A percentile compares a stretch with the other conserved stretches of the same genome.
These are phyloP conservation scores for Ephialtes manifestator DNA, from an alignment of 2,888 invertebrate species.

Conservation along the genomic window DNA sequence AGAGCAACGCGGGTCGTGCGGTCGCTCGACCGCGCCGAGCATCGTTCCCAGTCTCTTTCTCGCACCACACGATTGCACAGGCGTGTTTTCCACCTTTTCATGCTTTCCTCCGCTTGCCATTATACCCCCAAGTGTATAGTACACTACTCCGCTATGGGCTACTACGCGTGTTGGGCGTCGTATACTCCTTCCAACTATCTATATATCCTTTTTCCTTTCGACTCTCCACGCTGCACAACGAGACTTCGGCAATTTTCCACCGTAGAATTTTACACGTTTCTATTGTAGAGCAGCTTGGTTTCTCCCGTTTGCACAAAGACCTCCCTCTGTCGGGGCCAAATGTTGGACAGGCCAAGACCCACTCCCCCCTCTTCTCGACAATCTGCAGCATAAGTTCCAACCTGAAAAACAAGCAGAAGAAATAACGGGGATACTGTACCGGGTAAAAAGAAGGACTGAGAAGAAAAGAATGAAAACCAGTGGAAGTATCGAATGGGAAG, in stretches of 20 bases:
- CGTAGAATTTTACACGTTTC: slow-evolving; percentile 58
- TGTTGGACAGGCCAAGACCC: background rate
- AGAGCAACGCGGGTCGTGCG: slow-evolving; percentile 58
- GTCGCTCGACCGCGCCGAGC: slow-evolving; percentile 52
- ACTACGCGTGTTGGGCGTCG: slow-evolving; percentile 31
- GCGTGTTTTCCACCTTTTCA: slow-evolving; percentile 28
- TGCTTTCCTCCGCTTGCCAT: background rate
- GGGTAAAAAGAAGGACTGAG: background rate
- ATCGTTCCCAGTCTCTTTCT: slow-evolving; percentile 46
- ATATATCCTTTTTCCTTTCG: slow-evolving; percentile 9
- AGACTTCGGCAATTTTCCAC: slow-evolving; percentile 60
- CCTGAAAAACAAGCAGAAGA: slow-evolving; percentile 8
- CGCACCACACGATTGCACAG: slow-evolving; percentile 32
- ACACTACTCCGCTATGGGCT: background rate
- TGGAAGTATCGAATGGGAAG: background rate
- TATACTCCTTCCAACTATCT: background rate
- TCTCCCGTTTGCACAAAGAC: slow-evolving; percentile 14
- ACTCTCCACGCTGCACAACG: slow-evolving; percentile 27
- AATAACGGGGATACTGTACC: background rate
- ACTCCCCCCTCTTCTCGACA: background rate
- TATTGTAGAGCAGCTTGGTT: slow-evolving; percentile 28
- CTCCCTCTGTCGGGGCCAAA: slow-evolving; percentile 9
- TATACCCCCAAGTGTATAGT: slow-evolving; percentile 9
- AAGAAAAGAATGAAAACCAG: slow-evolving; percentile 6
- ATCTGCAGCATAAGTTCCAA: slow-evolving; percentile 9